Percentiles rank a stretch among this genome's conserved stretches.
phyloP scores from a whole-genome alignment of 2,797 vertebrate species.

The Dicrostonyx torquatus region DNA sequence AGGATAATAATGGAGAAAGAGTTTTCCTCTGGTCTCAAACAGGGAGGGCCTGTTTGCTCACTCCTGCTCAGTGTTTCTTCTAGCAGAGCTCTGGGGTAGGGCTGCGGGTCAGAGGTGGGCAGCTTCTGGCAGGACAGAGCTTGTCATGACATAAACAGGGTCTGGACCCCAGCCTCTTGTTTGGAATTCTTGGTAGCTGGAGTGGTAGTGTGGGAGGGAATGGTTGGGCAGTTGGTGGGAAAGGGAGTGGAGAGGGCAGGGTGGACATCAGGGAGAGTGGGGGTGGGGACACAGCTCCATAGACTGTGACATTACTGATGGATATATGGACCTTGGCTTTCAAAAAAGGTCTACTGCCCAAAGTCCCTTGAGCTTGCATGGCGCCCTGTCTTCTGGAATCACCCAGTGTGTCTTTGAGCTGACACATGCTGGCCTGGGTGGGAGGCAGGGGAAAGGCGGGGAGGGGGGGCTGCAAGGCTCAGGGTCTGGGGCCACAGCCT shows the following conservation, averaged over 20 bases:
- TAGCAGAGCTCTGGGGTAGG: conserved; percentile 54
- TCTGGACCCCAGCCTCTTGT: conserved; percentile 69
- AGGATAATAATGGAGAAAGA: background rate
- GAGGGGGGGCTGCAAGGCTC: background rate
- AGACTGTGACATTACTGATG: conserved; percentile 14
- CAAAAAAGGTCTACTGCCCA: background rate
- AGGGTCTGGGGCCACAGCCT: background rate
- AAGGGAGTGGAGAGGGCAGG: background rate
- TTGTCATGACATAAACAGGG: conserved; percentile 75
- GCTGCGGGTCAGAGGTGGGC: conserved; percentile 76
- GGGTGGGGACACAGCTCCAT: background rate
- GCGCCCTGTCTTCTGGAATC: background rate
- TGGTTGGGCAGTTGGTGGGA: background rate
- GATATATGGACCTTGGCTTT: background rate
- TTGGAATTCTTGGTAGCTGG: conserved; percentile 74
- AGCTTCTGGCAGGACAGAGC: conserved; percentile 75
- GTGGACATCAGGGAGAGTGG: background rate
- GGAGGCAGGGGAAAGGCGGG: background rate
- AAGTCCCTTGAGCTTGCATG: background rate
- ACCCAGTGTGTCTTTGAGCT: background rate
- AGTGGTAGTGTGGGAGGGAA: background rate
- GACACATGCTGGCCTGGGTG: too few relatives aligned
- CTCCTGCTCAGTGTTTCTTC: conserved; percentile 73
- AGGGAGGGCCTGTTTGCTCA: background rate
- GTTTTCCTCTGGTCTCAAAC: background rate